Conservation (phyloP, 2,888 invertebrate species). For the Dasypolia templi region DNA sequence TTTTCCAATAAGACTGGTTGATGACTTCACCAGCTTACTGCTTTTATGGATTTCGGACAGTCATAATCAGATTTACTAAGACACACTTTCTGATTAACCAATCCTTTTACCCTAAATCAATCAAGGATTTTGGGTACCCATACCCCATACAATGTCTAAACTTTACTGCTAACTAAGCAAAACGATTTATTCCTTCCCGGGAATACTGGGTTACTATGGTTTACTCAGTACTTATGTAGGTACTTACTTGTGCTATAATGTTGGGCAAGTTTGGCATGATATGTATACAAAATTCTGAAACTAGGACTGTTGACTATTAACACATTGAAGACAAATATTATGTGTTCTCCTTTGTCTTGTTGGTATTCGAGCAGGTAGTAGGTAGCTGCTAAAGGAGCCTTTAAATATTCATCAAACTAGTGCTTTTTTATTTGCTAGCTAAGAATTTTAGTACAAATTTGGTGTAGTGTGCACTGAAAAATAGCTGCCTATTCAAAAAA, state of each 20-base stretch:
- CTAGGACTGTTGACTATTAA: not conserved
- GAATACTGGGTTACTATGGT: slow-evolving; percentile 14
- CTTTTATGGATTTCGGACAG: not conserved
- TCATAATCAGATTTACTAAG: not conserved
- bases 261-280: slow-evolving; percentile 18
- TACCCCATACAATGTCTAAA: slow-evolving; percentile 47
- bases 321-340: not conserved
- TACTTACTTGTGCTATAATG: slow-evolving; percentile 8
- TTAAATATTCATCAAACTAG: not conserved
- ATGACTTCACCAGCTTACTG: not conserved
- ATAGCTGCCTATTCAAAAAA: slow-evolving; percentile 4
- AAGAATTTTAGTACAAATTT: not conserved
- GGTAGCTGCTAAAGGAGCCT: slow-evolving; percentile 9
- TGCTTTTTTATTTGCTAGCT: not conserved
- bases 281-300: slow-evolving; percentile 2
- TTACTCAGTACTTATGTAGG: slow-evolving; percentile 21
- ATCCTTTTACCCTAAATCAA: not conserved
- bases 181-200: slow-evolving; percentile 62
- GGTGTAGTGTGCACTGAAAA: slow-evolving; percentile 13
- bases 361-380: no score
- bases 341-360: not conserved
- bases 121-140: not conserved
- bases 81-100: not conserved
- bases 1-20: not conserved
- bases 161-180: slow-evolving; percentile 55